These are phyloP conservation scores for Anarsia innoxiella DNA, from an alignment of 2,888 invertebrate species.

Conservation along the genomic window DNA sequence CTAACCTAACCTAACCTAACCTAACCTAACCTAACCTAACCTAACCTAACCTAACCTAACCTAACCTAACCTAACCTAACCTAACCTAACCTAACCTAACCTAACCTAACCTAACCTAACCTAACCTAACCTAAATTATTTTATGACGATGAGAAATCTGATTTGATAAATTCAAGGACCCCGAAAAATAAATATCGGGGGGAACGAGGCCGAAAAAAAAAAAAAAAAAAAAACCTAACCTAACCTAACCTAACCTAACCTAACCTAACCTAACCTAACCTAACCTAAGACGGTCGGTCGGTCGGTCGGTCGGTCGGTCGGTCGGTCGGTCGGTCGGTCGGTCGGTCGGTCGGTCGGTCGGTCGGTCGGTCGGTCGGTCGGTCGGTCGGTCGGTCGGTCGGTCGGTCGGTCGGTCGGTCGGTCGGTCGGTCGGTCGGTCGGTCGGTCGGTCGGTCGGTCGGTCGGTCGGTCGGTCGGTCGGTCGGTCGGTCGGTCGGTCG, in stretches of 20 bases:
- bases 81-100: conserved; percentile 22
- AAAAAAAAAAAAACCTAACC: conserved; percentile 12
- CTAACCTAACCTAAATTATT: conserved; percentile 20
- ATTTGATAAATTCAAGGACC: conserved; percentile 15
- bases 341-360: no score
- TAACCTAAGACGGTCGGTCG: conserved; percentile 2
- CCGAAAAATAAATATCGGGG: no score
- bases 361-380: no score
- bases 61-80: conserved; percentile 18
- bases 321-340: not conserved
- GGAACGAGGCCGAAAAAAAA: conserved; percentile 13
- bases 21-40: conserved; percentile 14
- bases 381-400: not conserved
- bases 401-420: no score
- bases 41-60: conserved; percentile 15
- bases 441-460: no score
- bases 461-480: no score
- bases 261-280: conserved; percentile 16
- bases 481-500: no score
- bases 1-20: conserved; percentile 16
- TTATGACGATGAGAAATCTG: conserved; percentile 15
- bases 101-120: conserved; percentile 17
- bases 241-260: conserved; percentile 12
- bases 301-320: not conserved
- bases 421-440: no score